Conservation (phyloP, 2,797 vertebrate genomes). For the Staurois parvus region DNA sequence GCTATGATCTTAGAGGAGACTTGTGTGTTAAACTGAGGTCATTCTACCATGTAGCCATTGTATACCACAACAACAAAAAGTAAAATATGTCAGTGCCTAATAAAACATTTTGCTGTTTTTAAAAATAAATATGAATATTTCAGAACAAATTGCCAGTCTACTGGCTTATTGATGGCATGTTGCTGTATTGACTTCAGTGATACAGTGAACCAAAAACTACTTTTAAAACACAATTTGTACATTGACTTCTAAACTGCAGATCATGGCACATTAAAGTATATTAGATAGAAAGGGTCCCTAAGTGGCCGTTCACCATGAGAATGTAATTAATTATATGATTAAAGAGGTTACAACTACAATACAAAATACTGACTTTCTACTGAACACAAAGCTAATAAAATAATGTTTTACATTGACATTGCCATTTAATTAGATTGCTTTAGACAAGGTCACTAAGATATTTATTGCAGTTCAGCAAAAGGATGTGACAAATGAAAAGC, state of each 20-base stretch:
- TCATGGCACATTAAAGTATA: conserved; percentile 42
- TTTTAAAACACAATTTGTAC: conserved; percentile 14
- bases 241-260: conserved; percentile 45
- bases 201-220: neutral
- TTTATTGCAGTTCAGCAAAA: conserved; percentile 59
- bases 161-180: too few species aligned
- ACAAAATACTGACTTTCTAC: conserved; percentile 54
- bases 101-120: too few species aligned
- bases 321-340: conserved; percentile 61
- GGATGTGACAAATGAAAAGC: conserved; percentile 60
- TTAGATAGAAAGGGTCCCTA: conserved; percentile 56
- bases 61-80: too few species aligned
- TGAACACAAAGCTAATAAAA: conserved; percentile 60
- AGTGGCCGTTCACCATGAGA: conserved; percentile 57
- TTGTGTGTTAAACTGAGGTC: too few species aligned
- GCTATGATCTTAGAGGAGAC: too few species aligned
- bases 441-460: conserved; percentile 61
- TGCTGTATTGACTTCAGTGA: neutral
- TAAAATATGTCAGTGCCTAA: too few species aligned
- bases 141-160: too few species aligned
- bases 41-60: too few species aligned
- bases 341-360: conserved; percentile 58
- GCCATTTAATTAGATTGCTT: conserved; percentile 59
- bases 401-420: conserved; percentile 63
- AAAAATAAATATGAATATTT: too few species aligned